Conservation (phyloP, 2,113 vertebrate species). For the Cryptoleucopteryx plumbea region DNA sequence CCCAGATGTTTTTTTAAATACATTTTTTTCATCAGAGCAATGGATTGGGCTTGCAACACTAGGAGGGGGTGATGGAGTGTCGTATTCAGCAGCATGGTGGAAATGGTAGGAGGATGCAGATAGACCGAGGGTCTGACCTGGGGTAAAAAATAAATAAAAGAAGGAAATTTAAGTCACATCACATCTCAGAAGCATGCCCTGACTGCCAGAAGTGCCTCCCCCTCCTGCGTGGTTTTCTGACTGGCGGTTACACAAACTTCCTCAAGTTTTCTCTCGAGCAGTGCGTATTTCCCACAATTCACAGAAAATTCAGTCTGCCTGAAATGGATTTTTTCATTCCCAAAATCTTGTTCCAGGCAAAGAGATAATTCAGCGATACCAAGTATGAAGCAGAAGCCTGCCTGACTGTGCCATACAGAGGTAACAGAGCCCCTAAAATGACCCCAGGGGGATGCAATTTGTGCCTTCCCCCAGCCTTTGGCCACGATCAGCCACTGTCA, state of each 20-base stretch:
- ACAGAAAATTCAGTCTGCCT: not conserved
- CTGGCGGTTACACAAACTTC: not conserved
- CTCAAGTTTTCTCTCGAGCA: not conserved
- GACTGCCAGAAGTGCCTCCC: not conserved
- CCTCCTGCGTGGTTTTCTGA: not conserved
- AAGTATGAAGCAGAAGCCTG: conserved; percentile 26
- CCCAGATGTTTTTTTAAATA: not conserved
- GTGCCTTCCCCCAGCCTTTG: conserved; percentile 1
- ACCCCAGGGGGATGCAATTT: not conserved
- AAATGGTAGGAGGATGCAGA: not conserved
- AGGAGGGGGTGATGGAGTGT: not conserved
- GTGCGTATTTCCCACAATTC: not conserved
- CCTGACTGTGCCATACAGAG: conserved; percentile 38
- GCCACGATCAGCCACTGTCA: not conserved
- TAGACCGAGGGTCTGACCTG: not conserved
- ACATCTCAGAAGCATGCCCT: not conserved
- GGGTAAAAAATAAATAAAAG: not conserved
- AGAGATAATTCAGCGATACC: not conserved
- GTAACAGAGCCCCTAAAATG: conserved; percentile 1
- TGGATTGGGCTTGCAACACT: not conserved
- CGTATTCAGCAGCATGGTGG: not conserved
- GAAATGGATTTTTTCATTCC: not conserved
- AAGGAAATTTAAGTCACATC: not conserved
- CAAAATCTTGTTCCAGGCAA: not conserved
- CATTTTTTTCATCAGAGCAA: not conserved